Conservation (phyloP, 2,888 invertebrate genomes). For the Dicyrtoma fusca region DNA sequence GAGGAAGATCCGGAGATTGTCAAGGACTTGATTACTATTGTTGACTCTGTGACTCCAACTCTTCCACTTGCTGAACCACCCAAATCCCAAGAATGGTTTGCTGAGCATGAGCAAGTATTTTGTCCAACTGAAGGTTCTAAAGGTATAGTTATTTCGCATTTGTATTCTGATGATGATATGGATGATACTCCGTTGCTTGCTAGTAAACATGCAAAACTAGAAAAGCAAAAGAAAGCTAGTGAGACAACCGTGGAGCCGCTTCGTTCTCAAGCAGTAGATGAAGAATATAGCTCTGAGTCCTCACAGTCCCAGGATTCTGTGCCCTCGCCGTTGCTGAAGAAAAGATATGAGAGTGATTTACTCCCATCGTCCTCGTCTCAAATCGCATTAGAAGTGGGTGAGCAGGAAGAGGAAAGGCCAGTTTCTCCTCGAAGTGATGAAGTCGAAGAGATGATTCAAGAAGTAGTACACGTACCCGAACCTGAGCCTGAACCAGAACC, state of each 20-base stretch:
- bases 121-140: conserved; percentile 55
- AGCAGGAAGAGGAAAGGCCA: background rate
- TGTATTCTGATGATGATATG: conserved; percentile 55
- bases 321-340: conserved; percentile 54
- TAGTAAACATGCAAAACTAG: conserved; percentile 15
- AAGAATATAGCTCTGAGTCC: conserved; percentile 10
- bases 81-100: conserved; percentile 49
- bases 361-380: background rate
- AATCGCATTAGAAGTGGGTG: background rate
- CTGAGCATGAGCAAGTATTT: conserved; percentile 48
- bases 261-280: conserved; percentile 14
- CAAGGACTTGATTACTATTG: conserved; percentile 45
- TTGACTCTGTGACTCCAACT: background rate
- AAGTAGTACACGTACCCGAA: conserved; percentile 2
- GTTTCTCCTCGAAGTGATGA: conserved; percentile 15
- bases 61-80: background rate
- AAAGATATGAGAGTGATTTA: conserved; percentile 41
- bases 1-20: conserved; percentile 49
- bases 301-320: conserved; percentile 53
- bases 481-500: background rate
- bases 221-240: conserved; percentile 3
- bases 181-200: conserved; percentile 35
- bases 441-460: conserved; percentile 30
- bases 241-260: background rate
- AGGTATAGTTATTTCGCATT: conserved; percentile 54